Conservation (phyloP, 2,888 invertebrate genomes). For the Drosophila mimica region DNA sequence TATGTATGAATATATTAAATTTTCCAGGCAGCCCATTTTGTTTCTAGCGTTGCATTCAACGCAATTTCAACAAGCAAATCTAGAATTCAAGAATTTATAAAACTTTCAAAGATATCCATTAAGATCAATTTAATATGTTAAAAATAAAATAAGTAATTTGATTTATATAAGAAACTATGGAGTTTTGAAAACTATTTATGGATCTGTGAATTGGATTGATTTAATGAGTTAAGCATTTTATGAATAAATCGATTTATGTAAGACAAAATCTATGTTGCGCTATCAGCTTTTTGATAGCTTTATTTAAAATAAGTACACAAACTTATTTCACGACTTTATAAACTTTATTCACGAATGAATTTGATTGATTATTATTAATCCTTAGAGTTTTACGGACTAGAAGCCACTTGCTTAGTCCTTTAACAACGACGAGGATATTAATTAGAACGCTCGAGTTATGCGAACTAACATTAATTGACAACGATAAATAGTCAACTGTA, state of each 20-base stretch:
- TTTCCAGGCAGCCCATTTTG: not conserved
- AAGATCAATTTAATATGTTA: not conserved
- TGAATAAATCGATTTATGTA: not conserved
- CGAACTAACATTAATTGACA: too few species aligned
- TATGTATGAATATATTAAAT: conserved; percentile 44
- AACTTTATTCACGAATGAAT: too few species aligned
- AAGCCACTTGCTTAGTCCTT: too few species aligned
- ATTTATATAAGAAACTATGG: not conserved
- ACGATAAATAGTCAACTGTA: too few species aligned
- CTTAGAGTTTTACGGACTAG: too few species aligned
- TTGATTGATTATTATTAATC: too few species aligned
- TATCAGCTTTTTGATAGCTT: too few species aligned
- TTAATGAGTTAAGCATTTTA: not conserved
- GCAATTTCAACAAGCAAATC: not conserved
- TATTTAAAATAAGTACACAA: too few species aligned
- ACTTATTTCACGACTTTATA: too few species aligned
- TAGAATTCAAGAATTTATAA: not conserved
- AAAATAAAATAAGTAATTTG: not conserved
- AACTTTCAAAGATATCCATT: not conserved
- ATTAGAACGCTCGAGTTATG: too few species aligned
- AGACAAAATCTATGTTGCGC: not conserved
- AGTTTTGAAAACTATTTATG: not conserved
- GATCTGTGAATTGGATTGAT: not conserved
- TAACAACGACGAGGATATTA: too few species aligned
- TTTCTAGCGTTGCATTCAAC: conserved; percentile 1